Percentiles rank a stretch among this genome's conserved stretches.
Evolutionary conservation across 1,140 invertebrate genomes (phyloP).

Genomic region (Platyscapa corneri): DNA sequence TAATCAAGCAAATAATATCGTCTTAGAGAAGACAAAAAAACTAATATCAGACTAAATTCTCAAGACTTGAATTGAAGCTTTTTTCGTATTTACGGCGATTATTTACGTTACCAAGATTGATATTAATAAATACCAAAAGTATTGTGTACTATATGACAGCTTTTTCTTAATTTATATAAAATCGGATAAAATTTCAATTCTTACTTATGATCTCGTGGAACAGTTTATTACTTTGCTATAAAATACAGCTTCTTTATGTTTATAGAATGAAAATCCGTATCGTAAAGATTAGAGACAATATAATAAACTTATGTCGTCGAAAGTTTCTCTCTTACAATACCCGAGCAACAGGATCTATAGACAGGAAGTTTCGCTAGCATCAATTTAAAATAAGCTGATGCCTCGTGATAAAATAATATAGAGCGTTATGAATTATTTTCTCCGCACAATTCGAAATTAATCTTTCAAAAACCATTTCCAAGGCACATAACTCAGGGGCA

Average conservation of each 20-base stretch:
- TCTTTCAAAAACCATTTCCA: slow-evolving; percentile 37
- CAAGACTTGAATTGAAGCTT: neutral
- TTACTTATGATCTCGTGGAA: too few relatives aligned
- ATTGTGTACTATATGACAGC: neutral
- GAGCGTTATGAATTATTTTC: slow-evolving; percentile 1
- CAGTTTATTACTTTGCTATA: too few relatives aligned
- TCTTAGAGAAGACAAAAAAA: neutral
- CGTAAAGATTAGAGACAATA: neutral
- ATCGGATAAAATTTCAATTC: neutral
- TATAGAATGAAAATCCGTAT: neutral
- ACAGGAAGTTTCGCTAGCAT: neutral
- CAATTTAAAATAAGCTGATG: neutral
- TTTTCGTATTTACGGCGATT: neutral
- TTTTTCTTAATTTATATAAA: neutral
- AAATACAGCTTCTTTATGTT: too few relatives aligned
- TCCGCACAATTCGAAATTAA: slow-evolving; percentile 30
- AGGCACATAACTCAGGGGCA: neutral
- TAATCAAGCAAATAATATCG: neutral
- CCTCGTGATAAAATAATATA: neutral
- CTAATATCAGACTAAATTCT: neutral
- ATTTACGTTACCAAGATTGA: neutral
- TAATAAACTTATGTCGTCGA: neutral
- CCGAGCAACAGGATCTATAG: neutral
- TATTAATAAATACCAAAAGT: neutral
- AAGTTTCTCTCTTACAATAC: neutral